phyloP scores from a whole-genome alignment of 1,140 invertebrate species.

The Cataglyphis hispanica region DNA sequence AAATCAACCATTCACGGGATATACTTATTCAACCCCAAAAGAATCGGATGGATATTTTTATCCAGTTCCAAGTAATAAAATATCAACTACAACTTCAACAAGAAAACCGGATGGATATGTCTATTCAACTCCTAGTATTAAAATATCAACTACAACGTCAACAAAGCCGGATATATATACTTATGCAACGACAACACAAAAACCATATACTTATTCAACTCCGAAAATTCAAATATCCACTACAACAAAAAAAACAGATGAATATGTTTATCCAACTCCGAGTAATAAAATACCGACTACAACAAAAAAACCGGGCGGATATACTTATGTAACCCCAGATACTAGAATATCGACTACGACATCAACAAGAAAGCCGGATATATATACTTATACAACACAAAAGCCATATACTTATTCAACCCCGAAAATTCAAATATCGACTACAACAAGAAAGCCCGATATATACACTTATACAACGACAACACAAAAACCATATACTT shows the following conservation, averaged over 20 bases:
- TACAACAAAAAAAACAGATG: constrained; percentile 20
- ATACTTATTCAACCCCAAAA: constrained; percentile 46
- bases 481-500: constrained; percentile 45
- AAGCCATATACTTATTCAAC: background rate
- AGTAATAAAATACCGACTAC: too few relatives aligned
- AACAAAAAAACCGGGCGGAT: background rate
- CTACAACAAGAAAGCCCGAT: background rate
- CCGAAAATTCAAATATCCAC: constrained; percentile 23
- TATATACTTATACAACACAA: background rate
- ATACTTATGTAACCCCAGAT: background rate
- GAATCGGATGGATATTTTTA: background rate
- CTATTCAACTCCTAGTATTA: too few relatives aligned
- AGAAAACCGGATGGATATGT: constrained; percentile 22
- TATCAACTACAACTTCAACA: background rate
- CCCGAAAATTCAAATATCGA: background rate
- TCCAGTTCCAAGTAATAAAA: too few relatives aligned
- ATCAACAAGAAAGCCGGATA: background rate
- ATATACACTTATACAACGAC: background rate
- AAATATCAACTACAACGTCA: too few relatives aligned
- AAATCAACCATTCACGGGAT: background rate
- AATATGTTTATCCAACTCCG: too few relatives aligned
- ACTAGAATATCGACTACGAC: background rate
- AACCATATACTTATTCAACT: constrained; percentile 44
- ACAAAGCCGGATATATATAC: too few relatives aligned
- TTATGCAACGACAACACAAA: constrained; percentile 52